These are phyloP conservation scores for Montifringilla adamsi DNA, from an alignment of 2,113 vertebrate genomes.

Conservation along the genomic window DNA sequence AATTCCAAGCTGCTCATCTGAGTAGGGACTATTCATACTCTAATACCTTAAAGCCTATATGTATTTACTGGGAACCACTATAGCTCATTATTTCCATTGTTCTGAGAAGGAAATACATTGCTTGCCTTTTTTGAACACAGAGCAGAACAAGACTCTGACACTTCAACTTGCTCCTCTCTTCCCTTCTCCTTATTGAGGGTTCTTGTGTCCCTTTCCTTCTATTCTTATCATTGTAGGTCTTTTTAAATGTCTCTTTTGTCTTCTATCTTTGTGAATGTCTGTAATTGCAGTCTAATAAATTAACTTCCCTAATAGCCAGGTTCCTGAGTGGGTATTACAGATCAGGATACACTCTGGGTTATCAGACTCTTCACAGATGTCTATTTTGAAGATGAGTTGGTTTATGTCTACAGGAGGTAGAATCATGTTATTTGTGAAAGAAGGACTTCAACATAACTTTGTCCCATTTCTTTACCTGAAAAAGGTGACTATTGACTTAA, in stretches of 20 bases:
- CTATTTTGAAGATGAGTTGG: neutral
- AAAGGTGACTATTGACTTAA: neutral
- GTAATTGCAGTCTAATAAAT: neutral
- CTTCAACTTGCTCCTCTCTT: neutral
- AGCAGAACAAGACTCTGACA: neutral
- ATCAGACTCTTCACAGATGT: neutral
- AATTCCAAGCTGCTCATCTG: neutral
- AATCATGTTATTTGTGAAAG: neutral
- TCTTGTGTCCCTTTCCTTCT: neutral
- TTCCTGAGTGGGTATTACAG: neutral
- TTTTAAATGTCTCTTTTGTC: neutral
- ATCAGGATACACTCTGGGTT: neutral
- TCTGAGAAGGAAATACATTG: neutral
- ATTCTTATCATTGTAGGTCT: neutral
- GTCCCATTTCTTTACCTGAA: neutral
- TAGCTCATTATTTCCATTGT: neutral
- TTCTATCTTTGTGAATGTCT: neutral
- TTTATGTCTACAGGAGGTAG: neutral
- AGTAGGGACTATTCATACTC: neutral
- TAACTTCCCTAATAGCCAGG: neutral
- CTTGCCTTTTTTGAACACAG: neutral
- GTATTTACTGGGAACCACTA: neutral
- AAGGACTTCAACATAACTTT: neutral
- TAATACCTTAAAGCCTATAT: neutral
- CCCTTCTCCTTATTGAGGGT: neutral